These are phyloP conservation scores for Serranus cabrilla DNA, from an alignment of 2,797 vertebrate species.

Conservation along the genomic window DNA sequence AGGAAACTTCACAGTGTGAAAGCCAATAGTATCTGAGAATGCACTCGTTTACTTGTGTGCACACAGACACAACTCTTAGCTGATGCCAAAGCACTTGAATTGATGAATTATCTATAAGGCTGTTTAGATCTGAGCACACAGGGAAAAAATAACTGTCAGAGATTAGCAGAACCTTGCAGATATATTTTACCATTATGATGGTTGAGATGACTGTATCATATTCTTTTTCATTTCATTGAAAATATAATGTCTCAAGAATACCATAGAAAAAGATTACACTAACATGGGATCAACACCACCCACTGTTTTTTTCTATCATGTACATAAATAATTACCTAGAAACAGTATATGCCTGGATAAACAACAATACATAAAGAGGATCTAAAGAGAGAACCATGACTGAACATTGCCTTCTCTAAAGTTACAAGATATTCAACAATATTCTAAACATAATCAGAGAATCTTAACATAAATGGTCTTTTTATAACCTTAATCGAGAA, in stretches of 20 bases:
- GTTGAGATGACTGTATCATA: neutral
- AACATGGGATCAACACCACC: neutral
- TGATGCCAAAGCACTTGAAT: constrained; percentile 28
- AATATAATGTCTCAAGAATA: neutral
- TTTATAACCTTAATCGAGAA: neutral
- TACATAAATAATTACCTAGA: neutral
- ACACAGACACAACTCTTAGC: constrained; percentile 28
- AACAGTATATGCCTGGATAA: neutral
- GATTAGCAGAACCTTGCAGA: neutral
- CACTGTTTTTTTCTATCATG: neutral
- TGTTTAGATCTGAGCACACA: constrained; percentile 7
- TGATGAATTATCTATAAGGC: constrained; percentile 49
- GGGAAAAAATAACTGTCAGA: neutral
- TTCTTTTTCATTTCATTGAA: neutral
- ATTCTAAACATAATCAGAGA: constrained; percentile 14
- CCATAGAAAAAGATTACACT: neutral
- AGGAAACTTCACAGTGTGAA: constrained; percentile 57
- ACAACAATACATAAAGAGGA: neutral
- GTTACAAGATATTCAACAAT: neutral
- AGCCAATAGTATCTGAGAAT: constrained; percentile 57
- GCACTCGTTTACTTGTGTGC: constrained; percentile 43
- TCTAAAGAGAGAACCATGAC: neutral
- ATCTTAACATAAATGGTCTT: neutral
- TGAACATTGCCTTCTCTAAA: neutral
- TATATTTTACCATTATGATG: neutral